Conservation (phyloP, 2,888 invertebrate genomes). For the Falcaria lacertinaria region DNA sequence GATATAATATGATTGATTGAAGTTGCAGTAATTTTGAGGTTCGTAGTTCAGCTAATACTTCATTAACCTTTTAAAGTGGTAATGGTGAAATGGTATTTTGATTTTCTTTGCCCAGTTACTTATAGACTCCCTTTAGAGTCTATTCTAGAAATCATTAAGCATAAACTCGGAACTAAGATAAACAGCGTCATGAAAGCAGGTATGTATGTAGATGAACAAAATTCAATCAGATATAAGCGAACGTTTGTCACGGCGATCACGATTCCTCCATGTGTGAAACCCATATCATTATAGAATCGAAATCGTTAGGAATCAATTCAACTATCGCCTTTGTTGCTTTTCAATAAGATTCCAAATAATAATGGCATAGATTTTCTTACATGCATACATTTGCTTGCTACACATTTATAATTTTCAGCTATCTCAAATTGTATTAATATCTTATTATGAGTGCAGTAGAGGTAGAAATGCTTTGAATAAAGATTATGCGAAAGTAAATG, state of each 20-base stretch:
- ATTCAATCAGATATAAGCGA: constrained; percentile 42
- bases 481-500: constrained; percentile 1
- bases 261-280: constrained; percentile 43
- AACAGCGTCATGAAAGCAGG: constrained; percentile 5
- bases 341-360: constrained; percentile 13
- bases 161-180: background rate
- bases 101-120: too few relatives aligned
- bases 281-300: constrained; percentile 27
- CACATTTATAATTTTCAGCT: background rate
- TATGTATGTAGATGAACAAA: constrained; percentile 23
- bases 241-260: constrained; percentile 53
- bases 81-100: too few relatives aligned
- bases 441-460: background rate
- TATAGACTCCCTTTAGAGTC: background rate
- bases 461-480: constrained; percentile 5
- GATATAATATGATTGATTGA: too few relatives aligned
- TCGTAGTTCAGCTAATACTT: too few relatives aligned
- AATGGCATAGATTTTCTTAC: constrained; percentile 12
- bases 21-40: too few relatives aligned
- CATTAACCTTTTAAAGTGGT: too few relatives aligned
- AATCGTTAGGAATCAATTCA: constrained; percentile 5
- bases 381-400: background rate
- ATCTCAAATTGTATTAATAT: background rate
- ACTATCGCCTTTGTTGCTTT: constrained; percentile 4
- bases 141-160: background rate